phyloP scores from a whole-genome alignment of 2,113 vertebrate species.

The Heloderma charlesbogerti region DNA sequence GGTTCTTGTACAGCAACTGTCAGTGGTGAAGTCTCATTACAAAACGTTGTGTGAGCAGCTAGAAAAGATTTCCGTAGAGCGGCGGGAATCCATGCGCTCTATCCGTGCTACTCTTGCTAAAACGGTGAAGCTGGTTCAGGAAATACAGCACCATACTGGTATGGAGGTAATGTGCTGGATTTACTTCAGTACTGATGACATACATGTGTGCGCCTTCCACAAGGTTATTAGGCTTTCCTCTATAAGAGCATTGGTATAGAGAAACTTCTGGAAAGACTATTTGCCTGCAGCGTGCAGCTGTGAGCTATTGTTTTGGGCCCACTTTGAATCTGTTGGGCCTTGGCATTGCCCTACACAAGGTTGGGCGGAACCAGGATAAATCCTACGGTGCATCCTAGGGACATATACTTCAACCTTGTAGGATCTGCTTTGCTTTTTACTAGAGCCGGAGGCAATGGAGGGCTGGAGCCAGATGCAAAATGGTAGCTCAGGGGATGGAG shows the following conservation, averaged over 20 bases:
- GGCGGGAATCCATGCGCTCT: slow-evolving; percentile 80
- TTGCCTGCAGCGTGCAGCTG: background rate
- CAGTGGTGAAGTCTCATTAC: slow-evolving; percentile 83
- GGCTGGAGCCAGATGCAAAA: background rate
- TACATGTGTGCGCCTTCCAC: background rate
- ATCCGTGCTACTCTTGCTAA: slow-evolving; percentile 79
- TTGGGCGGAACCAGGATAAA: background rate
- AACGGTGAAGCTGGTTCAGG: slow-evolving; percentile 75
- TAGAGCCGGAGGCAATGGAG: background rate
- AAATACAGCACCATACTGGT: slow-evolving; percentile 75
- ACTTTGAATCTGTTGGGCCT: background rate
- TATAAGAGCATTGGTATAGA: background rate
- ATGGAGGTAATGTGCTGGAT: slow-evolving; percentile 78
- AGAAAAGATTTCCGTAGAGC: slow-evolving; percentile 78
- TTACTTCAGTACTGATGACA: background rate
- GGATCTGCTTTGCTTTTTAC: background rate
- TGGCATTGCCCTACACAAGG: background rate
- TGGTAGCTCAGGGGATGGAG: background rate
- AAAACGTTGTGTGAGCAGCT: slow-evolving; percentile 78
- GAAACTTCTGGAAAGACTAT: background rate
- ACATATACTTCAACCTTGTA: background rate
- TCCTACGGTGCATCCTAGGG: background rate
- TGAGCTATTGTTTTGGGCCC: background rate
- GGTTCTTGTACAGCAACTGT: slow-evolving; percentile 84
- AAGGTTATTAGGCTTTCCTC: background rate